These are phyloP conservation scores for Phymanthus crucifer DNA, from an alignment of 92 coral and sea anemone species.

Conservation along the genomic window DNA sequence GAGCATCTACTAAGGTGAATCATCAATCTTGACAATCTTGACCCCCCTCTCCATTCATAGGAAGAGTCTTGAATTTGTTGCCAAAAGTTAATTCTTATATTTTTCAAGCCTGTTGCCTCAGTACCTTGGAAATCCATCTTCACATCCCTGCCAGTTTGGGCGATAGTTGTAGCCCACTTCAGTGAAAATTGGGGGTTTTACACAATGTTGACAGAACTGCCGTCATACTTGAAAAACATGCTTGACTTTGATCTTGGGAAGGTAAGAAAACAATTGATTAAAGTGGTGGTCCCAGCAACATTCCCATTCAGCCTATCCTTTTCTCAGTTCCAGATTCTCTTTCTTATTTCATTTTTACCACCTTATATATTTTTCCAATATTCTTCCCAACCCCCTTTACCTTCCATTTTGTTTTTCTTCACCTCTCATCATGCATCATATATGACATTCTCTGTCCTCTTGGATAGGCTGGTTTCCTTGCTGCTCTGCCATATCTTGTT, in stretches of 20 bases:
- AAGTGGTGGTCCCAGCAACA: neutral
- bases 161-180: constrained; percentile 92
- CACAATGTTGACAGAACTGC: constrained; percentile 87
- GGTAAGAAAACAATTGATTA: constrained; percentile 26
- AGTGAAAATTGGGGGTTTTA: constrained; percentile 97
- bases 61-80: no score
- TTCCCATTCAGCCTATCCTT: no score
- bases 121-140: constrained; percentile 90
- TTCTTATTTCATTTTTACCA: neutral
- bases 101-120: neutral
- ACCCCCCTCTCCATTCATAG: neutral
- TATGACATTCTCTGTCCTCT: neutral
- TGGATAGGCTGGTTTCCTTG: constrained; percentile 86
- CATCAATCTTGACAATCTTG: no score
- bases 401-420: neutral
- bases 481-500: constrained; percentile 87
- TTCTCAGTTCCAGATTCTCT: neutral
- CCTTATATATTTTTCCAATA: neutral
- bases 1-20: constrained; percentile 36
- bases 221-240: constrained; percentile 82
- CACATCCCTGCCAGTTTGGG: constrained; percentile 89
- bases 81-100: neutral
- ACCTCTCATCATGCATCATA: neutral
- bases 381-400: neutral
- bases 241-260: constrained; percentile 74